phyloP scores from a whole-genome alignment of 2,888 invertebrate genomes.

The Bhutanitis thaidina region DNA sequence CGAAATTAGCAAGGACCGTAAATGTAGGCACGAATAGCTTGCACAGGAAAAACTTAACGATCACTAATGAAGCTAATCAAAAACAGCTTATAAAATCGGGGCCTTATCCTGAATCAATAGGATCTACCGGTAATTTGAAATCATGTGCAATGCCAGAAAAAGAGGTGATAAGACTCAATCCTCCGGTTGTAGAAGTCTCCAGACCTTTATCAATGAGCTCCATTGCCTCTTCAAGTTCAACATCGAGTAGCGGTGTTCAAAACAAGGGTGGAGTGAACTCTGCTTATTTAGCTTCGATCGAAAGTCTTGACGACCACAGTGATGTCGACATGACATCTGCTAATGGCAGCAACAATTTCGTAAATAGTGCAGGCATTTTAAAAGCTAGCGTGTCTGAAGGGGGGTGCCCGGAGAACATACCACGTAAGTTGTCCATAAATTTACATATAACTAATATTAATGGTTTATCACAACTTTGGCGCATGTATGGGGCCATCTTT shows the following conservation, averaged over 20 bases:
- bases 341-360: constrained; percentile 67
- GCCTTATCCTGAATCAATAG: constrained; percentile 60
- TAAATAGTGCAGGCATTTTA: constrained; percentile 60
- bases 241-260: constrained; percentile 81
- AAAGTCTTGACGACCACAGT: constrained; percentile 91
- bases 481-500: too few relatives aligned
- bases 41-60: constrained; percentile 57
- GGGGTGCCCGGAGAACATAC: constrained; percentile 49
- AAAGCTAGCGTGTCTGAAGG: constrained; percentile 55
- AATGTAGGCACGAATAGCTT: constrained; percentile 60
- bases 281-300: constrained; percentile 92
- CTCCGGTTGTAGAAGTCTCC: constrained; percentile 76
- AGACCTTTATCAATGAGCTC: constrained; percentile 88
- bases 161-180: constrained; percentile 73
- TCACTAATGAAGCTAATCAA: constrained; percentile 42
- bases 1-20: constrained; percentile 47
- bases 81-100: constrained; percentile 55
- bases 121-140: constrained; percentile 70
- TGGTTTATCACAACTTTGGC: too few relatives aligned
- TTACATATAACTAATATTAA: not conserved
- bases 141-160: constrained; percentile 52
- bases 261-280: constrained; percentile 83
- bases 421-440: constrained; percentile 47
- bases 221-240: constrained; percentile 86
- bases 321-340: constrained; percentile 82